Conservation (phyloP, 30 jellyfish, hydroid and myxozoan species). For the Aurelia aurita complex sp. Pacific region DNA sequence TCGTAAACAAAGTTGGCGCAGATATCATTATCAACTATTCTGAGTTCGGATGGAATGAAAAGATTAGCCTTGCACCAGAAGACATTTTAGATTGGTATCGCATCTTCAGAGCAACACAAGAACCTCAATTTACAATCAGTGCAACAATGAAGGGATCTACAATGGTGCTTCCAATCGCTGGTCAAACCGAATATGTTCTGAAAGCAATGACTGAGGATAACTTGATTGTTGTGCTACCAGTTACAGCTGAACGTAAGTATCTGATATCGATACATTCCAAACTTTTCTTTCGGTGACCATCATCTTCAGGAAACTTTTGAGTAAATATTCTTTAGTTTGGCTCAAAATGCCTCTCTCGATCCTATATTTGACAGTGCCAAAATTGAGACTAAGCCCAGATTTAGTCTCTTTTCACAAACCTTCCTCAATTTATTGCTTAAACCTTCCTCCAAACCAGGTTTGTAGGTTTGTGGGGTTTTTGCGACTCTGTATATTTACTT, state of each 20-base stretch:
- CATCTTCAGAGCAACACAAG: conserved; percentile 72
- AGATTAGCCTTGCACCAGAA: conserved; percentile 69
- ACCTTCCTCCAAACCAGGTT: too few relatives aligned
- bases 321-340: too few relatives aligned
- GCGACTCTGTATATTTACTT: too few relatives aligned
- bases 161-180: conserved; percentile 78
- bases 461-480: too few relatives aligned
- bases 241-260: conserved; percentile 82
- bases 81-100: conserved; percentile 90
- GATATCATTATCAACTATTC: conserved; percentile 65
- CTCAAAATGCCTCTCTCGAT: too few relatives aligned
- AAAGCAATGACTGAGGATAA: conserved; percentile 59
- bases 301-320: too few relatives aligned
- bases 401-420: too few relatives aligned
- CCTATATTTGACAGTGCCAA: too few relatives aligned
- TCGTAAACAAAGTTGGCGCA: conserved; percentile 76
- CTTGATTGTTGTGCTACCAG: conserved; percentile 59
- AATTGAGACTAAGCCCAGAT: too few relatives aligned
- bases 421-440: too few relatives aligned
- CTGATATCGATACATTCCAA: too few relatives aligned
- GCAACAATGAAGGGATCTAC: conserved; percentile 70
- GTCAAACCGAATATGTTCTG: conserved; percentile 61
- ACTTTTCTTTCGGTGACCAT: too few relatives aligned
- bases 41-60: conserved; percentile 94
- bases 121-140: conserved; percentile 73